These are phyloP conservation scores for Camponotus floridanus DNA, from an alignment of 1,140 invertebrate species.

Conservation along the genomic window DNA sequence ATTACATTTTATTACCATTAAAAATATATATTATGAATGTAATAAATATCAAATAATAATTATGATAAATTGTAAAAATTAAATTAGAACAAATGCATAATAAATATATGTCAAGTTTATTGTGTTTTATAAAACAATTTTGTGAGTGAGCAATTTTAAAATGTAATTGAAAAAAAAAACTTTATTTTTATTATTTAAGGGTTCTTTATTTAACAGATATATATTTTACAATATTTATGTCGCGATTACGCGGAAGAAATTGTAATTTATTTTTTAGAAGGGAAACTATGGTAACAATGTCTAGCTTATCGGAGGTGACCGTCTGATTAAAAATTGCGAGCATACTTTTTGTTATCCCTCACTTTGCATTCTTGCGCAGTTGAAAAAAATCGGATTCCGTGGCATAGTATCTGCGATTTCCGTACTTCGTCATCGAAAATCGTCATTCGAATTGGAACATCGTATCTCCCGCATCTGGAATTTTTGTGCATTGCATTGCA, in stretches of 20 bases:
- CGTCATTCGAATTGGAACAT: conserved; percentile 57
- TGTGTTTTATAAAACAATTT: neutral
- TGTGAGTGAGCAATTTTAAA: neutral
- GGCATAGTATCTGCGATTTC: conserved; percentile 29
- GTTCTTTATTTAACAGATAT: neutral
- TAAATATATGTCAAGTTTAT: neutral
- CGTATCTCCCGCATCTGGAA: conserved; percentile 61
- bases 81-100: neutral
- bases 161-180: conserved; percentile 1
- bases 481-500: conserved; percentile 44
- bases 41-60: neutral
- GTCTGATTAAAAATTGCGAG: conserved; percentile 67
- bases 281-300: conserved; percentile 20
- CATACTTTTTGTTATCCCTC: conserved; percentile 44
- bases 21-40: neutral
- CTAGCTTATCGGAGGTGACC: conserved; percentile 31
- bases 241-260: neutral
- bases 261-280: conserved; percentile 9
- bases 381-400: conserved; percentile 10
- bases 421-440: conserved; percentile 54
- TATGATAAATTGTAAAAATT: no score
- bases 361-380: conserved; percentile 15
- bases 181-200: conserved; percentile 14
- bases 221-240: neutral
- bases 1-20: neutral